These are phyloP conservation scores for Acanthosepion pharaonis DNA, from an alignment of 2,888 invertebrate genomes.

Conservation along the genomic window DNA sequence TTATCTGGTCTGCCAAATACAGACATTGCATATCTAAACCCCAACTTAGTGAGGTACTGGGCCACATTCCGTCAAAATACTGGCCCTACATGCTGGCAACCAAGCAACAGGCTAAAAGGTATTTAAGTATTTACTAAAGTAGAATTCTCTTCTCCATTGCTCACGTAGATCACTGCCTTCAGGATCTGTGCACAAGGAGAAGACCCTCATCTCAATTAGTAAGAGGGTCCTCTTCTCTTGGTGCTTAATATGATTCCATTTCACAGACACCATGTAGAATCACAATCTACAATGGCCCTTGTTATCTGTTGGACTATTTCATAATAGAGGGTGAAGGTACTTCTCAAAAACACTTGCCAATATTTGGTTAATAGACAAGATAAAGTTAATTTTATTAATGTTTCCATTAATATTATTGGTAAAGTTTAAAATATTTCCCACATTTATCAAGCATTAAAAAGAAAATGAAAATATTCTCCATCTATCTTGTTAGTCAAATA, in stretches of 20 bases:
- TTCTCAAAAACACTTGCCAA: background rate
- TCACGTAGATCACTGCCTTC: conserved; percentile 4
- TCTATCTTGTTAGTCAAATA: background rate
- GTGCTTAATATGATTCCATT: background rate
- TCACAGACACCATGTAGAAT: background rate
- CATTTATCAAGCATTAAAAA: background rate
- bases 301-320: background rate
- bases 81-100: conserved; percentile 17
- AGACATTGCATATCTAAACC: conserved; percentile 40
- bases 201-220: background rate
- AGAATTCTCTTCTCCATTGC: conserved; percentile 33
- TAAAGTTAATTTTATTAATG: background rate
- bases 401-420: background rate
- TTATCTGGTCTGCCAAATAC: conserved; percentile 43
- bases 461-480: background rate
- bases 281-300: background rate
- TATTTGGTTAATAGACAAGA: background rate
- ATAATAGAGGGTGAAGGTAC: background rate
- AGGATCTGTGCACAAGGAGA: background rate
- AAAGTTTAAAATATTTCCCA: background rate
- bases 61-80: conserved; percentile 34
- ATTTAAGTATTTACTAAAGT: conserved; percentile 21
- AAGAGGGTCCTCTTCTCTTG: background rate
- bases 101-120: background rate
- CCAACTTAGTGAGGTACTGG: conserved; percentile 40